A percentile compares a stretch with the other conserved stretches of the same genome.
Evolutionary conservation across 2,113 vertebrate species (phyloP).

Genomic region (Leucopsar rothschildi): DNA sequence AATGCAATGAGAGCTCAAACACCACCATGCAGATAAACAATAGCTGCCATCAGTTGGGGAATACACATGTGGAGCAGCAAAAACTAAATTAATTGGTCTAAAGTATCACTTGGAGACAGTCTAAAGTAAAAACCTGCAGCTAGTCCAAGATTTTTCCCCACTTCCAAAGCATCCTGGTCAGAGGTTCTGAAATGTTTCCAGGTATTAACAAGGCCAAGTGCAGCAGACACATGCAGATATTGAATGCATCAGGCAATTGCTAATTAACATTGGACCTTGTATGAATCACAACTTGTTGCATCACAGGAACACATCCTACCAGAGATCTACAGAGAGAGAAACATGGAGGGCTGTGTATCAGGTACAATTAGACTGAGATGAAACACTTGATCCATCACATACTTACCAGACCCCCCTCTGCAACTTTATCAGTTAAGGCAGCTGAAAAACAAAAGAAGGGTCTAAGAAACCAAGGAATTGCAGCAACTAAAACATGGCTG

Average conservation of each 20-base stretch:
- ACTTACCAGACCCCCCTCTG: conserved; percentile 29
- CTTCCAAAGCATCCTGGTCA: background rate
- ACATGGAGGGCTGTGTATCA: background rate
- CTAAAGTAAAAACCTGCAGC: background rate
- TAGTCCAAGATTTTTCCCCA: background rate
- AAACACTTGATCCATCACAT: background rate
- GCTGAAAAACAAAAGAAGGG: background rate
- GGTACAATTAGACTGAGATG: background rate
- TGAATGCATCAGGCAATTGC: background rate
- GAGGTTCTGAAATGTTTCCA: background rate
- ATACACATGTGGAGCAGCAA: fast-evolving
- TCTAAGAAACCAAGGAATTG: background rate
- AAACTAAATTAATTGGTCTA: background rate
- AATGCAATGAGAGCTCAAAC: background rate
- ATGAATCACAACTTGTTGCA: background rate
- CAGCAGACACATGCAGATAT: background rate
- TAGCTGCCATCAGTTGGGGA: background rate
- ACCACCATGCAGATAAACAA: background rate
- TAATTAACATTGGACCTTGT: background rate
- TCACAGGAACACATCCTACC: background rate
- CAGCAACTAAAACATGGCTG: background rate
- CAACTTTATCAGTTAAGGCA: background rate
- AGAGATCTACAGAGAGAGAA: background rate
- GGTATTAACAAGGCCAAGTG: background rate
- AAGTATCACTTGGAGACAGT: background rate